Evolutionary conservation across 2,797 vertebrate species (phyloP), one percentile per base, ranked within the genome.

Genomic region (Pteronotus mesoamericanus): DNA sequence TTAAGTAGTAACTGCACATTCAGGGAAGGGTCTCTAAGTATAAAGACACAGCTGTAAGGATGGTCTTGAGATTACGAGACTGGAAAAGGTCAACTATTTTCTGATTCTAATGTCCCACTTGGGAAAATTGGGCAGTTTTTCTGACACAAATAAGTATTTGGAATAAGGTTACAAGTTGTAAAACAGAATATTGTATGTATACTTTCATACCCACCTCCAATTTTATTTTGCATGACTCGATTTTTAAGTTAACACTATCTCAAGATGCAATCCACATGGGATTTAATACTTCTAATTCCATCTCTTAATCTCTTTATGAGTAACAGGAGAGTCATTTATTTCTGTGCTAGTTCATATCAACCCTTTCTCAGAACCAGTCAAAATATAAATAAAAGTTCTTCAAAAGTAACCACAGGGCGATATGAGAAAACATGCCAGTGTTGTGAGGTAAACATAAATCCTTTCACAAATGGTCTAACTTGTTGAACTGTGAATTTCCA

Each of bases 241-340:
- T 53, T 88, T 96, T 95, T 88, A 69, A 75, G n/a, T 86, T 78
- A 88, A 94, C 22, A 55, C 6, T 19, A 68, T 94, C 29, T 88
- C 57, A 39, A 39, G 44, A 72, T 39, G 3, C 3, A 79, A 46
- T 61, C 19, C 19, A 64, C 22, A 22, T 32, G 39, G 32, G 1
- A 78, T 97, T 92, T 97, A 94, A 91, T 90, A 85, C 77, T 74
- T 91, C 88, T 69, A 32, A 94, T 51, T 84, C 19, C 24, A 39
- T 51, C 18, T 85, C 42, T 53, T 93, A 78, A 61, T 89, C 44
- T 57, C 51, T 61, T 24, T 86, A 16, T 42, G 74, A 88, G 77
- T 80, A 78, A 86, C 69, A 44, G 8, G 83, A 87, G 59, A 88
- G 21, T 85, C 64, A 94, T 71, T 96, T 18, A 82, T 32, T 69